Evolutionary conservation across 2,888 invertebrate species (phyloP), one percentile per base, ranked within the genome.

Genomic region (Drosophila paucipuncta): DNA sequence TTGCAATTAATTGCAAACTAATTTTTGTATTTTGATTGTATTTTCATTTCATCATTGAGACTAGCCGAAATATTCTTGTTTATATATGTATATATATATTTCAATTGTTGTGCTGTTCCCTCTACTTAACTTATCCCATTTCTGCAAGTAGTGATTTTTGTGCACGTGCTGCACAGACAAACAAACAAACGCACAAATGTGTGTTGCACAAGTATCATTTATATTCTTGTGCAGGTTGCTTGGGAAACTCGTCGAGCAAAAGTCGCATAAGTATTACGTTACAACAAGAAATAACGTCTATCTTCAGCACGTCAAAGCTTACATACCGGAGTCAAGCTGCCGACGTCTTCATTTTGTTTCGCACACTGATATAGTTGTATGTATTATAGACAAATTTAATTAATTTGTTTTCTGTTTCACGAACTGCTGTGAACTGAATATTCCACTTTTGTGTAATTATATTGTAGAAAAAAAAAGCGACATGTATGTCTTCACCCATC

Each of bases 181-280:
- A 28, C 43, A 55, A 18, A 55, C 59, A 57, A 39, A 73, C 55
- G 31, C 13, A 57, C 47, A 35, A 52, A 31, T 10, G 5, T 30
- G 28, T 39, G 52, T 43, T 35, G 61, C 53, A 50, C 41, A 70
- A 62, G 50, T 67, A 70, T 64, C 64, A 70, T 76, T 67, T 69
- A 73, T 67, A 43, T 52, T 59, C 28, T 28, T 28, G 39, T 37
- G 28, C 18, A 35, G 71, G 33, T 41, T 43, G 47, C 31, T 28
- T 4, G 25, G 18, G 10, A 33, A 25, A 31, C 10, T 49, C n/a
- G 49, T 28, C 25, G 2, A 33, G 10, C 2, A 39, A 25, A 18
- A 28, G 11, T 28, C 25, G 37, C 11, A 47, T 25, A 37, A 11
- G 25, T 5, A 18, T 52, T 31, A 31, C 31, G 9, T 31, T 39